Evolutionary conservation across 1,140 invertebrate genomes (phyloP).

Genomic region (Drosophila ananassae): DNA sequence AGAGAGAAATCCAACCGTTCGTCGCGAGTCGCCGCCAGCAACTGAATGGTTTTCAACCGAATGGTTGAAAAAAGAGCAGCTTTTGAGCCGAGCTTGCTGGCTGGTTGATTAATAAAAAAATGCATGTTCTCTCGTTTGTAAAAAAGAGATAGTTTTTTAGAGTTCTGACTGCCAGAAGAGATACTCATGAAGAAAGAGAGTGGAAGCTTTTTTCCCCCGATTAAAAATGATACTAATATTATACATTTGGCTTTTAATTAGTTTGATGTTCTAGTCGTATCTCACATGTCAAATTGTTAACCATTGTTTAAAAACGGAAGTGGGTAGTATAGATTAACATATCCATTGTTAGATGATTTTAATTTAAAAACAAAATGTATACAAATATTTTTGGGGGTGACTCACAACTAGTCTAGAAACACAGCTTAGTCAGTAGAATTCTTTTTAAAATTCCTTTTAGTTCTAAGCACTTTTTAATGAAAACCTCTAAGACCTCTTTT

Average conservation of each 20-base stretch:
- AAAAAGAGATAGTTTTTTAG: constrained; percentile 8
- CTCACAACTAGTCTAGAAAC: neutral
- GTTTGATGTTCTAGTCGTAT: constrained; percentile 52
- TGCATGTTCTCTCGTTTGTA: constrained; percentile 3
- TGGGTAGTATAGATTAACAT: constrained; percentile 19
- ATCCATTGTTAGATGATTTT: constrained; percentile 7
- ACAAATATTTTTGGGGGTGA: neutral
- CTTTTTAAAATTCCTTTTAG: neutral
- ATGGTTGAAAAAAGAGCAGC: constrained; percentile 30
- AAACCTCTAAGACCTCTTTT: neutral
- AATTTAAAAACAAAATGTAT: neutral
- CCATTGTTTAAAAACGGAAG: constrained; percentile 67
- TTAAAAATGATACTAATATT: neutral
- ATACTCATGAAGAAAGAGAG: constrained; percentile 1
- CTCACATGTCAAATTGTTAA: constrained; percentile 17
- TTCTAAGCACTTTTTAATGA: neutral
- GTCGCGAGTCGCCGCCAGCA: constrained; percentile 44
- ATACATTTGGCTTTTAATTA: constrained; percentile 57
- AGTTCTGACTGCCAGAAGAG: constrained; percentile 8
- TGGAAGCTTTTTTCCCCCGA: constrained; percentile 20
- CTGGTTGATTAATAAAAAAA: neutral
- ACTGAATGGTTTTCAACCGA: constrained; percentile 23
- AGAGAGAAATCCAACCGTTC: constrained; percentile 54
- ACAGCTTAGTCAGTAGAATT: constrained; percentile 5
- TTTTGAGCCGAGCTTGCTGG: constrained; percentile 69